These are phyloP conservation scores for Melanophora roralis DNA, from an alignment of 2,888 invertebrate genomes.

Conservation along the genomic window DNA sequence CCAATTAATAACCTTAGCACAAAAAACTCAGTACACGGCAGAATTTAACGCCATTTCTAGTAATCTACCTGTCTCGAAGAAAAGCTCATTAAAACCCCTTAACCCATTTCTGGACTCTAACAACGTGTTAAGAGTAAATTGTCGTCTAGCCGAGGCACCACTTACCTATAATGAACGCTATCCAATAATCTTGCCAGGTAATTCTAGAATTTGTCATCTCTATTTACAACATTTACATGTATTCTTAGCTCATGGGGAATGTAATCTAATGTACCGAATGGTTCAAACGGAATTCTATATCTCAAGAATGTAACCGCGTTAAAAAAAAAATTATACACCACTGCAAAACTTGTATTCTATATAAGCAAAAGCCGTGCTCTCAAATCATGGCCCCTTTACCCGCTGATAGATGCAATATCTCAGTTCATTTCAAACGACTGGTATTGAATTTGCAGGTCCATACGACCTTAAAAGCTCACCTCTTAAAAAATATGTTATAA, in stretches of 20 bases:
- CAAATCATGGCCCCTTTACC: slow-evolving; percentile 26
- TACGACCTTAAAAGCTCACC: not conserved
- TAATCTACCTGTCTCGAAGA: not conserved
- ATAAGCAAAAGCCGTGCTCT: not conserved
- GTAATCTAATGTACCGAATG: slow-evolving; percentile 5
- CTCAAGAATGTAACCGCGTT: not conserved
- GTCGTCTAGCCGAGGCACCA: not conserved
- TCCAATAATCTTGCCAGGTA: slow-evolving; percentile 13
- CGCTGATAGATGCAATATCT: not conserved
- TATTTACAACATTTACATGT: not conserved
- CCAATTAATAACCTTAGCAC: not conserved
- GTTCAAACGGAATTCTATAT: slow-evolving; percentile 6
- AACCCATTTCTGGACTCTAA: slow-evolving; percentile 7
- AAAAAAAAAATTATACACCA: not conserved
- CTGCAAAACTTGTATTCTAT: slow-evolving; percentile 13
- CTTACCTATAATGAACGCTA: too few species aligned
- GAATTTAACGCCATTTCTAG: not conserved
- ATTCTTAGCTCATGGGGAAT: slow-evolving; percentile 7
- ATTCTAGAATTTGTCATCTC: not conserved
- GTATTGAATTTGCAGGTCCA: slow-evolving; percentile 21
- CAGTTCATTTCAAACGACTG: not conserved
- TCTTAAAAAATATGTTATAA: not conserved
- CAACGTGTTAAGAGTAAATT: slow-evolving; percentile 8
- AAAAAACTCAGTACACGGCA: not conserved
- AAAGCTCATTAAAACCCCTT: slow-evolving; percentile 14